Conservation (phyloP, 2,888 invertebrate genomes). For the Lithophane socia region DNA sequence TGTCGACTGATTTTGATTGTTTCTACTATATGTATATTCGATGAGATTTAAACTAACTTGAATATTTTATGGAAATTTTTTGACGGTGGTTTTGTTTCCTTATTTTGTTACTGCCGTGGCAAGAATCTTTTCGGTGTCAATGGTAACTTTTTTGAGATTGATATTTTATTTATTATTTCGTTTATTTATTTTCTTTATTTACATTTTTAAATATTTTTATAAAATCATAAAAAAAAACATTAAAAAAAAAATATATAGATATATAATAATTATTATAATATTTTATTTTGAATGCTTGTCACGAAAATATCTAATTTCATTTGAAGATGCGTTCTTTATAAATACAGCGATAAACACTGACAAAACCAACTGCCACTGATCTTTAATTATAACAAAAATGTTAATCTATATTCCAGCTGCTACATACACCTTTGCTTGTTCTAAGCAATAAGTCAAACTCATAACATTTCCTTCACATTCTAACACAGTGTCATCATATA, state of each 20-base stretch:
- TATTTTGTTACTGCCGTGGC: not conserved
- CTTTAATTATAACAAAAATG: not conserved
- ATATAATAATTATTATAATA: too few relatives aligned
- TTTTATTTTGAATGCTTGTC: not conserved
- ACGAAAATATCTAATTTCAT: not conserved
- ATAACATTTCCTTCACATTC: constrained; percentile 40
- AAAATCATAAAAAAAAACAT: too few relatives aligned
- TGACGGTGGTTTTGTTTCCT: constrained; percentile 5
- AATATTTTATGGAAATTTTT: constrained; percentile 41
- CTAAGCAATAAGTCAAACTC: constrained; percentile 41
- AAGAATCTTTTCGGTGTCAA: not conserved
- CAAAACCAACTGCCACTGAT: not conserved
- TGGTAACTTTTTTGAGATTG: not conserved
- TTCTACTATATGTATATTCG: constrained; percentile 43
- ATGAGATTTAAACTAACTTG: constrained; percentile 47
- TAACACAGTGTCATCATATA: constrained; percentile 54
- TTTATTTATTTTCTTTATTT: too few relatives aligned
- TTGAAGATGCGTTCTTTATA: too few relatives aligned
- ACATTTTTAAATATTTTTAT: too few relatives aligned
- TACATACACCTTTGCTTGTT: not conserved
- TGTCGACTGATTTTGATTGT: constrained; percentile 64
- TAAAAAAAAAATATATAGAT: too few relatives aligned
- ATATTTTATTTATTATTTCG: not conserved
- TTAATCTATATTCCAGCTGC: not conserved
- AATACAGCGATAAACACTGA: not conserved